Evolutionary conservation across 2,888 invertebrate species (phyloP).

Genomic region (Torymus tubicola): DNA sequence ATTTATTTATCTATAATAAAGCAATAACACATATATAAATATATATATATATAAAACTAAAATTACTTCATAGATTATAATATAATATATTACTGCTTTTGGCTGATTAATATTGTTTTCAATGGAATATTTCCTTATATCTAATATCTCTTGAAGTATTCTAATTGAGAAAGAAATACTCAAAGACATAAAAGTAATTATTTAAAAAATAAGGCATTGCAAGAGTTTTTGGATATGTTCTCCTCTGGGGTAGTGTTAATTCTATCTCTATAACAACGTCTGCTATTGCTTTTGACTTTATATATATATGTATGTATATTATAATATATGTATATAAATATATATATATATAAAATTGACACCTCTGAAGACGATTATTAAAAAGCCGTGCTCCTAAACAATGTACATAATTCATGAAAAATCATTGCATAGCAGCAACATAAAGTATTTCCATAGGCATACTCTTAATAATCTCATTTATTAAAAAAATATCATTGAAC

Average conservation of each 20-base stretch:
- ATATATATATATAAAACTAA: too few species aligned
- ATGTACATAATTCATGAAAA: conserved; percentile 60
- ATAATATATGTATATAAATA: conserved; percentile 25
- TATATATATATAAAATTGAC: conserved; percentile 40
- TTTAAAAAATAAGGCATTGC: conserved; percentile 34
- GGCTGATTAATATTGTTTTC: conserved; percentile 16
- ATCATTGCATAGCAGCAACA: conserved; percentile 59
- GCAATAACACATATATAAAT: too few species aligned
- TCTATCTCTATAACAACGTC: conserved; percentile 30
- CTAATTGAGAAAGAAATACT: conserved; percentile 27
- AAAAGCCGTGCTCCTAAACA: conserved; percentile 58
- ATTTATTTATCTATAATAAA: too few species aligned
- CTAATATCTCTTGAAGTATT: background rate
- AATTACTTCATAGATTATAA: background rate
- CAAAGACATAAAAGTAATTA: conserved; percentile 20
- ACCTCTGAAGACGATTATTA: conserved; percentile 51
- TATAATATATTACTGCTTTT: conserved; percentile 5
- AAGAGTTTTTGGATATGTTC: conserved; percentile 56
- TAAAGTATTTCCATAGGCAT: conserved; percentile 68
- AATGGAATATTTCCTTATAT: conserved; percentile 38
- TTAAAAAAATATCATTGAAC: conserved; percentile 67
- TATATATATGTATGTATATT: conserved; percentile 29
- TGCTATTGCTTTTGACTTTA: conserved; percentile 50
- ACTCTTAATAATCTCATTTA: conserved; percentile 68
- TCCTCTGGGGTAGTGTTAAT: conserved; percentile 38